Conservation (phyloP, 2,797 vertebrate genomes). For the Semotilus atromaculatus region DNA sequence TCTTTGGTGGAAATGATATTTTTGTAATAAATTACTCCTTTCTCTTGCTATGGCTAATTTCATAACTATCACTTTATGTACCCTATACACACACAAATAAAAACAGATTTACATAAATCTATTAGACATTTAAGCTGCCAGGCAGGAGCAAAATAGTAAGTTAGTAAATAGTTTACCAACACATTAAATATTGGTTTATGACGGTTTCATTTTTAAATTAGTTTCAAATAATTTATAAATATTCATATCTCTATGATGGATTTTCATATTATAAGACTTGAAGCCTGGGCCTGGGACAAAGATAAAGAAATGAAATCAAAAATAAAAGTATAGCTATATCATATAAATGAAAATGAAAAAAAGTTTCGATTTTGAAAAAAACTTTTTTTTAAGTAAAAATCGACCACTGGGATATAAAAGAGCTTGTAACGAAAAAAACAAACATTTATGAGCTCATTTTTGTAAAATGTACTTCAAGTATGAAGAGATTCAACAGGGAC, state of each 20-base stretch:
- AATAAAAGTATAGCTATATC: not conserved
- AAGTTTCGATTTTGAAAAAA: not conserved
- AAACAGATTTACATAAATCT: not conserved
- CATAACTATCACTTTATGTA: not conserved
- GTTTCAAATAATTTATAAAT: not conserved
- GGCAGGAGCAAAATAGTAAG: too few species aligned
- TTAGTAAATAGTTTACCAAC: too few species aligned
- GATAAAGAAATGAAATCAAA: not conserved
- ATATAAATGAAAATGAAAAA: not conserved
- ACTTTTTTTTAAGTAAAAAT: not conserved
- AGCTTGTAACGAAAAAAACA: not conserved
- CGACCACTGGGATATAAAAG: not conserved
- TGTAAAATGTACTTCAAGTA: not conserved
- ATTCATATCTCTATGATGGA: too few species aligned
- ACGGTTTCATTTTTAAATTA: not conserved
- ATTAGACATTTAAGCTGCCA: not conserved
- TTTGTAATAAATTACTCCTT: not conserved
- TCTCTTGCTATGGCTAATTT: not conserved
- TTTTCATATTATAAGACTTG: too few species aligned
- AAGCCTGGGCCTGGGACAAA: not conserved
- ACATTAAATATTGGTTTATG: too few species aligned
- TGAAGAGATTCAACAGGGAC: not conserved
- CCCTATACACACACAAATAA: not conserved
- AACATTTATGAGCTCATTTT: slow-evolving; percentile 10
- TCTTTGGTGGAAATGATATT: not conserved